Percentiles rank a stretch among this genome's conserved stretches.
Conservation (phyloP, 2,113 vertebrate genomes). For the Willisornis vidua region DNA sequence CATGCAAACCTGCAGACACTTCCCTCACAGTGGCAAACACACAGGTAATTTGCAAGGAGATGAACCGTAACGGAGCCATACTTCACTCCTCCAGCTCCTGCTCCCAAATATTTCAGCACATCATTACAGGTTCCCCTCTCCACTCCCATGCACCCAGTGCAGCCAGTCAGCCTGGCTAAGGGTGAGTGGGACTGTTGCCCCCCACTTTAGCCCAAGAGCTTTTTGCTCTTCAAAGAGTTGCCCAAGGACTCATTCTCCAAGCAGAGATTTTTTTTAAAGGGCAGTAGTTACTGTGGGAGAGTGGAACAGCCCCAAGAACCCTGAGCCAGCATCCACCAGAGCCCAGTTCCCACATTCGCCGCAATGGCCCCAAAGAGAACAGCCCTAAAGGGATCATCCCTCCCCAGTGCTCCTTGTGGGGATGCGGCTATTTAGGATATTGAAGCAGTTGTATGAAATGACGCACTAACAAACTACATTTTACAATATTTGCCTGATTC, state of each 20-base stretch:
- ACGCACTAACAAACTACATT: neutral
- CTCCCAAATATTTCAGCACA: neutral
- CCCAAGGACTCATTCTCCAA: neutral
- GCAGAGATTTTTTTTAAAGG: neutral
- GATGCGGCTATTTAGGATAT: neutral
- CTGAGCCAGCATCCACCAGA: neutral
- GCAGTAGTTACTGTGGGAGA: neutral
- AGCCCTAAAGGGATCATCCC: rapidly evolving
- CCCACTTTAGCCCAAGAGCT: neutral
- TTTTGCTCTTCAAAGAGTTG: neutral
- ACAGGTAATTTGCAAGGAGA: neutral
- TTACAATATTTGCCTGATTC: neutral
- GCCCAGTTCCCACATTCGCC: neutral
- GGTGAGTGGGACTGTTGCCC: neutral
- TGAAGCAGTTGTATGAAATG: neutral
- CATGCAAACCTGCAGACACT: neutral
- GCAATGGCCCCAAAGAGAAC: neutral
- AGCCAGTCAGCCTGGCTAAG: neutral
- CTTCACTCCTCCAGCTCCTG: neutral
- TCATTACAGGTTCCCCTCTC: neutral
- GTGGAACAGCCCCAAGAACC: neutral
- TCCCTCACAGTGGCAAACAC: neutral
- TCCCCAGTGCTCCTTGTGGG: rapidly evolving
- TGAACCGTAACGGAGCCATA: neutral
- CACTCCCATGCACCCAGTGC: rapidly evolving